Percentiles rank a stretch among this genome's conserved stretches.
phyloP scores from a whole-genome alignment of 2,888 invertebrate genomes.

The Netelia virgata region DNA sequence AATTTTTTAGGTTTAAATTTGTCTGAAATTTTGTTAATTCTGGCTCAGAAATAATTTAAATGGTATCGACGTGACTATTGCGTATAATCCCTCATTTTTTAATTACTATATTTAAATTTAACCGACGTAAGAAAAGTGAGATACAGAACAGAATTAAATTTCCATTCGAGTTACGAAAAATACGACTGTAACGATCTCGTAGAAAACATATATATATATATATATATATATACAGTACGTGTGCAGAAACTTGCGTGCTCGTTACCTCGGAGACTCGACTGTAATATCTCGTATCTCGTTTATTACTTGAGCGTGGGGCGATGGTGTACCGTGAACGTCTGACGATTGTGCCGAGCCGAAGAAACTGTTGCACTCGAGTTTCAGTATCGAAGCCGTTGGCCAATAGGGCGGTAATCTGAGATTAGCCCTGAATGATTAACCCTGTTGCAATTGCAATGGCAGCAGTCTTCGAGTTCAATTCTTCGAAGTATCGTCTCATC shows the following conservation, averaged over 20 bases:
- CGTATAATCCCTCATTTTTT: too few species aligned
- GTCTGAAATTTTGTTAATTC: too few species aligned
- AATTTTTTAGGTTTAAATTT: too few species aligned
- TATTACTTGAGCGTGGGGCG: conserved; percentile 17
- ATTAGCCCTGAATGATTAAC: conserved; percentile 42
- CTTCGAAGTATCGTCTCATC: background rate
- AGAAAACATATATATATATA: too few species aligned
- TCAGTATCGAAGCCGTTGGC: background rate
- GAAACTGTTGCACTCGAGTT: conserved; percentile 49
- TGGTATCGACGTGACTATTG: too few species aligned
- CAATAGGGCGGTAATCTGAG: background rate
- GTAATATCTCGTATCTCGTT: conserved; percentile 39
- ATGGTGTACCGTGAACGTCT: background rate
- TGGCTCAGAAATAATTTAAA: too few species aligned
- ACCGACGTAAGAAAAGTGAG: too few species aligned
- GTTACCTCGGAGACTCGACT: conserved; percentile 4
- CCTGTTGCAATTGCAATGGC: conserved; percentile 38
- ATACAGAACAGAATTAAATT: too few species aligned
- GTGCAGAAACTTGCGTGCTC: conserved; percentile 20
- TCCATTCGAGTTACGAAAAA: too few species aligned
- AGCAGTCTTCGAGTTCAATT: conserved; percentile 4
- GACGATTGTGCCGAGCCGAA: conserved; percentile 24
- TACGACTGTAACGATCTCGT: too few species aligned
- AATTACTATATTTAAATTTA: too few species aligned
- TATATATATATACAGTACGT: background rate